Percentiles rank a stretch among this genome's conserved stretches.
Evolutionary conservation across 37 sponge, comb jelly and placozoan species (phyloP).

Genomic region (Theonella swinhoei): DNA sequence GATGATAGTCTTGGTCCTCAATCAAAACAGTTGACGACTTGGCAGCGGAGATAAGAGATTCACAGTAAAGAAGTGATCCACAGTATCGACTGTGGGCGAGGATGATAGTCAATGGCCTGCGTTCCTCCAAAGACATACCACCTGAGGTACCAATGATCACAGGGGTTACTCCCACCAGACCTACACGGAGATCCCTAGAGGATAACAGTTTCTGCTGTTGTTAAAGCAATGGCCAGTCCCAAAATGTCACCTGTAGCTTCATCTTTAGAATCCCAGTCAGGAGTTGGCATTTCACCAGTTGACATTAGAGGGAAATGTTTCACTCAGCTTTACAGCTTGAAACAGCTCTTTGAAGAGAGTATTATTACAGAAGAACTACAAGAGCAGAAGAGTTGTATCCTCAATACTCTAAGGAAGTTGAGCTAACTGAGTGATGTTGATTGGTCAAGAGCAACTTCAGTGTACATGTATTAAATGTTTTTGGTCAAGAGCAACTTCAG

Average conservation of each 20-base stretch:
- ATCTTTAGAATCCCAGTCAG: neutral
- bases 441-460: no score
- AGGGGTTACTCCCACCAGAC: neutral
- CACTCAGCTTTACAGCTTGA: no score
- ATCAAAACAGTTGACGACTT: conserved; percentile 31
- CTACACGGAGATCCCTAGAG: neutral
- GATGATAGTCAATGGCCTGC: conserved; percentile 14
- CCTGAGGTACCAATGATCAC: conserved; percentile 33
- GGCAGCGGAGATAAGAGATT: neutral
- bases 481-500: neutral
- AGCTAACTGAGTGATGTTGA: no score
- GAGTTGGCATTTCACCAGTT: neutral
- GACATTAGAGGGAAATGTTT: conserved; percentile 13
- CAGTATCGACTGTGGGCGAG: conserved; percentile 33
- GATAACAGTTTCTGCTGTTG: neutral
- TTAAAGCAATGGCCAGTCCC: neutral
- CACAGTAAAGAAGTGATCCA: conserved; percentile 15
- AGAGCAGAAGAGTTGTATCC: conserved; percentile 13
- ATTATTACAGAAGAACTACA: conserved; percentile 2
- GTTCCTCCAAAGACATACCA: conserved; percentile 15
- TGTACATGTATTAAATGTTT: no score
- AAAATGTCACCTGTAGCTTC: no score
- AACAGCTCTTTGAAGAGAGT: no score
- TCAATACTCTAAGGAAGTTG: no score
- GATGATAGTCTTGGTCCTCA: neutral